Conservation (phyloP, 2,888 invertebrate species). For the Pristionchus maxplancki region DNA sequence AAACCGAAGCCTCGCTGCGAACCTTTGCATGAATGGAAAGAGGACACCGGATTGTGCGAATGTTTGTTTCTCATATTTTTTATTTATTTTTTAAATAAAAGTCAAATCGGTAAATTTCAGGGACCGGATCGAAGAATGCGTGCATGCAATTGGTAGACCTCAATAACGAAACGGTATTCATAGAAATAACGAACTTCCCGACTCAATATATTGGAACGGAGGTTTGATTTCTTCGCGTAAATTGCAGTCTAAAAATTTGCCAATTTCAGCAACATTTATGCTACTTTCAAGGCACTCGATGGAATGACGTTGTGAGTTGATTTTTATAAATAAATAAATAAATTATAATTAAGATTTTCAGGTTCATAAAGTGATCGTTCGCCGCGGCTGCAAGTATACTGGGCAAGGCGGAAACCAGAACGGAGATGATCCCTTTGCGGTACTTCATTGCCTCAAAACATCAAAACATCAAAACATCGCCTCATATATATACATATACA, state of each 20-base stretch:
- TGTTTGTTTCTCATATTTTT: neutral
- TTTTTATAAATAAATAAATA: neutral
- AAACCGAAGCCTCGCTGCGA: neutral
- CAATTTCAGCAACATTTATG: neutral
- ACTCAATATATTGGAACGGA: no score
- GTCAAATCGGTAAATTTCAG: neutral
- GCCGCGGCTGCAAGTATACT: neutral
- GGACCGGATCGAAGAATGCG: neutral
- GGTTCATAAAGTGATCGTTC: neutral
- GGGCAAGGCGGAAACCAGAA: neutral
- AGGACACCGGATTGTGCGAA: neutral
- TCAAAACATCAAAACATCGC: no score
- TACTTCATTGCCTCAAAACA: no score
- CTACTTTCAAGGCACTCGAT: neutral
- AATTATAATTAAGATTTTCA: no score
- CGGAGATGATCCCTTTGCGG: no score
- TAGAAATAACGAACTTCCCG: no score
- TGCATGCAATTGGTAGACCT: neutral
- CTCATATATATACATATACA: no score
- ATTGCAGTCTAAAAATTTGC: neutral
- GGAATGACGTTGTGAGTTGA: neutral
- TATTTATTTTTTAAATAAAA: neutral
- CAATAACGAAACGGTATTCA: neutral
- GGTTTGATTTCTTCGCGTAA: neutral
- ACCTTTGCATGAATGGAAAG: neutral